Percentiles rank a stretch among this genome's conserved stretches.
Conservation (phyloP, 37 sponge, comb jelly and placozoan species). For the Bolinopsis microptera region DNA sequence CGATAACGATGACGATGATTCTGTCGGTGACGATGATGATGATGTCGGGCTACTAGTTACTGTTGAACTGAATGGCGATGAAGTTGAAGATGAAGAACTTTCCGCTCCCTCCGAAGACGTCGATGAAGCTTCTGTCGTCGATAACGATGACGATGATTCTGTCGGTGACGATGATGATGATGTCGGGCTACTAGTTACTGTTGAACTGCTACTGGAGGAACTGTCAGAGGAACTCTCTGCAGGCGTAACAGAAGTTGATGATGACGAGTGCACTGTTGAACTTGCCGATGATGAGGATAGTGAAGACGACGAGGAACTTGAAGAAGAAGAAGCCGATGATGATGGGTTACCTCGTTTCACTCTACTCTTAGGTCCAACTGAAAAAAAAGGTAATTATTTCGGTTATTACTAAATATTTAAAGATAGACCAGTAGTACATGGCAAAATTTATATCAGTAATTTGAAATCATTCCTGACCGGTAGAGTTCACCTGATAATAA, state of each 20-base stretch:
- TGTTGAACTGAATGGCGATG: background rate
- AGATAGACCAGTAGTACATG: too few relatives aligned
- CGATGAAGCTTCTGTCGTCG: too few relatives aligned
- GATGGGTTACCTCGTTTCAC: background rate
- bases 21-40: background rate
- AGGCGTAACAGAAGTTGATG: too few relatives aligned
- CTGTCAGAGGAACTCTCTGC: too few relatives aligned
- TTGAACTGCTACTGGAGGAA: background rate
- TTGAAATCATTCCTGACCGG: too few relatives aligned
- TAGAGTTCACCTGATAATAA: too few relatives aligned
- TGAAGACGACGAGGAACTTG: background rate
- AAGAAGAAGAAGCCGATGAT: background rate
- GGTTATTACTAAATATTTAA: too few relatives aligned
- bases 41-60: background rate
- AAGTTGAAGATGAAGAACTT: background rate
- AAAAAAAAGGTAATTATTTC: too few relatives aligned
- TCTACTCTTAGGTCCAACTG: background rate
- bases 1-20: background rate
- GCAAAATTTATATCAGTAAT: too few relatives aligned
- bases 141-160: background rate
- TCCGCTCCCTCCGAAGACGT: background rate
- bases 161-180: background rate
- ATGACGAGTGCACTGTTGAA: too few relatives aligned
- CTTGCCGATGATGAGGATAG: too few relatives aligned
- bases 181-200: background rate